Base-by-base conservation (phyloP, 2,888 invertebrate species). In the Aquatica leii region DNA sequence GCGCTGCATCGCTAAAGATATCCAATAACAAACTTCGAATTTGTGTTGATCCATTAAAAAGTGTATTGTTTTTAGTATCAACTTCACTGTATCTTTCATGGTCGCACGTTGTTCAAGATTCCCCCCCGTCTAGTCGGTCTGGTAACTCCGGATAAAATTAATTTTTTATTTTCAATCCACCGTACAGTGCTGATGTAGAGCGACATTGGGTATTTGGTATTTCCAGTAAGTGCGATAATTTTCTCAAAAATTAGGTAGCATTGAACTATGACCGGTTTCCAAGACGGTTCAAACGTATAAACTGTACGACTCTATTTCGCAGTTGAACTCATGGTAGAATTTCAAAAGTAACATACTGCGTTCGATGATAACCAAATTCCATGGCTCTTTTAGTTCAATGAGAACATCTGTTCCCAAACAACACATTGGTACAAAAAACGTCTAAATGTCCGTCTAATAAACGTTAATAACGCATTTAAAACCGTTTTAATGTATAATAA, bases 181-280 rank as follows among this genome's bases (percentile, higher is more conserved):
- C 94, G 87, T 24, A 98, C 83, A 0, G 98, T 98, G 74, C 96
- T 97, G 52, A 97, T 97, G 77, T 96, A 98, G 0, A 97, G 84
- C 1, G 95, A 84, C 60, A 91, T 88, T 0, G 94, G 93, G 20
- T 87, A 88, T 69, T 86, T 86, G 31, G 72, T 78, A 48, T 78
- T 82, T 78, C 81, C 87, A 76, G 74, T 75, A 0, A 93, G 92
- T 0, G 93, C 88, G 2, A 92, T 87, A 12, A 94, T 94, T 80
- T 93, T 93, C 76, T 97, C 96, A 81, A 96, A 93, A 88, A 91
- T 88, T 9, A 93, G 82, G 77, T 94, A 94, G 82, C 93, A 93
- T 76, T 95, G 94, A 0, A 96, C 93, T 59, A 96, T 90, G n/a
- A 95, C 95, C 0, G 99, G 98, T 78, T 99, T 99, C 99, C 99